Conservation (phyloP, 2,888 invertebrate species). For the Drosophila borborema region DNA sequence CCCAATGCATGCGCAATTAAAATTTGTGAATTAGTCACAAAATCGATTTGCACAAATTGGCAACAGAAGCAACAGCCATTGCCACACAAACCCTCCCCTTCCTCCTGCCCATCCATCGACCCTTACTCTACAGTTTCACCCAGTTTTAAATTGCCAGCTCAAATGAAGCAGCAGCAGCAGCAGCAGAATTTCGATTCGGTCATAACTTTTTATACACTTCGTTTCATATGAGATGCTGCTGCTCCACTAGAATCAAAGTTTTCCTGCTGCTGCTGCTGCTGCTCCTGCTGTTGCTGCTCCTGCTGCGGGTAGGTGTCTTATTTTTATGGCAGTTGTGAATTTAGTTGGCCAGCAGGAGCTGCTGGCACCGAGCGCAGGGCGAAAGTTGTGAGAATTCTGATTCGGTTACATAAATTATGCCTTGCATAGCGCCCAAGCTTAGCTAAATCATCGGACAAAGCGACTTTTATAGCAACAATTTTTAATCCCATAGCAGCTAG, state of each 20-base stretch:
- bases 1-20: slow-evolving; percentile 73
- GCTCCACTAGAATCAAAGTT: slow-evolving; percentile 44
- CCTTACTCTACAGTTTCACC: not conserved
- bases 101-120: no score
- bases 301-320: slow-evolving; percentile 25
- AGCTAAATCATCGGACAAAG: slow-evolving; percentile 46
- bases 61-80: slow-evolving; percentile 23
- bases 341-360: slow-evolving; percentile 34
- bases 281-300: not conserved
- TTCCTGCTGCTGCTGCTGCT: slow-evolving; percentile 17
- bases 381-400: slow-evolving; percentile 37
- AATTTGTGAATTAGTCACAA: slow-evolving; percentile 76
- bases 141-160: slow-evolving; percentile 41
- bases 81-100: not conserved
- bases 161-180: slow-evolving; percentile 37
- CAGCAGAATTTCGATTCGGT: slow-evolving; percentile 19
- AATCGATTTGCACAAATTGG: slow-evolving; percentile 71
- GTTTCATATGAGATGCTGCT: slow-evolving; percentile 43
- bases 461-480: slow-evolving; percentile 16
- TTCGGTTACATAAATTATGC: slow-evolving; percentile 43
- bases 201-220: slow-evolving; percentile 56
- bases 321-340: slow-evolving; percentile 58
- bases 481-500: slow-evolving; percentile 23
- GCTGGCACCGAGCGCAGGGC: not conserved
- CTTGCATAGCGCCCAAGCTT: slow-evolving; percentile 31